These are phyloP conservation scores for Bombus superbus DNA, from an alignment of 1,140 invertebrate species.

Conservation along the genomic window DNA sequence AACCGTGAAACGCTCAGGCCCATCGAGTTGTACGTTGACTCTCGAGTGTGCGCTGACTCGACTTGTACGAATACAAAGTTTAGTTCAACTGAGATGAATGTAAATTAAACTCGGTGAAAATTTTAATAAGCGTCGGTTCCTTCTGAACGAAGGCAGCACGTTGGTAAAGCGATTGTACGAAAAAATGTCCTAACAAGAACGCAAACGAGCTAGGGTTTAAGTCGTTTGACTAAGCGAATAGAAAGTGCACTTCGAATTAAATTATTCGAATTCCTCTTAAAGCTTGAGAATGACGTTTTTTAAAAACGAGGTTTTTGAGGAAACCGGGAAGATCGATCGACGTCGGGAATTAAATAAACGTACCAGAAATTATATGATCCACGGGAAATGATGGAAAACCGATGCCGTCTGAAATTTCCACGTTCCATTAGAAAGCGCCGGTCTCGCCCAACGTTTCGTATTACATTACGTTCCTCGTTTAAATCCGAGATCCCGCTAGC, in stretches of 20 bases:
- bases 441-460: neutral
- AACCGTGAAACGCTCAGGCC: neutral
- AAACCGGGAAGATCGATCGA: neutral
- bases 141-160: neutral
- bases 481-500: neutral
- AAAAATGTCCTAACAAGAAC: neutral
- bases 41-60: neutral
- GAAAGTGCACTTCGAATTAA: too few species aligned
- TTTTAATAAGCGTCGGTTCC: too few species aligned
- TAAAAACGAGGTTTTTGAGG: neutral
- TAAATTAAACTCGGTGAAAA: neutral
- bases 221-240: neutral
- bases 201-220: neutral
- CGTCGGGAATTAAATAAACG: neutral
- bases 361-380: neutral
- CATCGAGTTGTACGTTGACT: neutral
- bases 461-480: conserved; percentile 42
- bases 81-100: neutral
- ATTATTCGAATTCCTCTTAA: neutral
- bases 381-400: neutral
- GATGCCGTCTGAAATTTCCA: neutral
- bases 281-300: neutral
- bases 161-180: neutral
- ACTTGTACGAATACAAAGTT: neutral
- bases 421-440: neutral